Evolutionary conservation across 2,888 invertebrate species (phyloP).

Genomic region (Acrobasis suavella): DNA sequence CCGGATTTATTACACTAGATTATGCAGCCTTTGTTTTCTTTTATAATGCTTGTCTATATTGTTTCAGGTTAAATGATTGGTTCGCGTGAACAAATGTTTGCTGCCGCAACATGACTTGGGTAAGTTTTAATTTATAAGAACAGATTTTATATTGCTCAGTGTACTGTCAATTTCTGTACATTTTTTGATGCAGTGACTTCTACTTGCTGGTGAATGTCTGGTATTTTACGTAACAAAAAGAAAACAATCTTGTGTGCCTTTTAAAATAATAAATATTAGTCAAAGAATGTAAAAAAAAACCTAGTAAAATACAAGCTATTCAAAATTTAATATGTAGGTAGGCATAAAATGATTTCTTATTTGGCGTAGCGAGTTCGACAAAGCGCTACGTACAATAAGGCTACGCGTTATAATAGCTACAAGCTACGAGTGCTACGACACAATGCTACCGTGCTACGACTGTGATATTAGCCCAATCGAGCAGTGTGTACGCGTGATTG

Average conservation of each 20-base stretch:
- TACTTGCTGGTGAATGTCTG: no score
- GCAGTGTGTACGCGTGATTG: slow-evolving; percentile 2
- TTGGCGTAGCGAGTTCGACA: no score
- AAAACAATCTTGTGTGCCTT: no score
- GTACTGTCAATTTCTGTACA: neutral
- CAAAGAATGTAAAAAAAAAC: no score
- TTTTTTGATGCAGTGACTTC: neutral
- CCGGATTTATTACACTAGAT: slow-evolving; percentile 32
- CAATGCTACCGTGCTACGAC: neutral
- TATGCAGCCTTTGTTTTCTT: slow-evolving; percentile 28
- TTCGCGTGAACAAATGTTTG: slow-evolving; percentile 37
- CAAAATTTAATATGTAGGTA: no score
- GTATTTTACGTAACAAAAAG: no score
- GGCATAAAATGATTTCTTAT: no score
- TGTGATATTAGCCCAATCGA: neutral
- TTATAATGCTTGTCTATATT: slow-evolving; percentile 34
- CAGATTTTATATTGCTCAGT: neutral
- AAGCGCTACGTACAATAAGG: slow-evolving; percentile 1
- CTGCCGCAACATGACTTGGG: slow-evolving; percentile 66
- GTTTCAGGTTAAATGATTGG: slow-evolving; percentile 65
- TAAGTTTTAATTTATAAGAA: slow-evolving; percentile 39
- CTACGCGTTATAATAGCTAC: slow-evolving; percentile 3
- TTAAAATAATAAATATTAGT: no score
- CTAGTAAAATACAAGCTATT: no score
- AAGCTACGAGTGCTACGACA: neutral